phyloP scores from a whole-genome alignment of 2,797 vertebrate species.

The Molossus alvarezi region DNA sequence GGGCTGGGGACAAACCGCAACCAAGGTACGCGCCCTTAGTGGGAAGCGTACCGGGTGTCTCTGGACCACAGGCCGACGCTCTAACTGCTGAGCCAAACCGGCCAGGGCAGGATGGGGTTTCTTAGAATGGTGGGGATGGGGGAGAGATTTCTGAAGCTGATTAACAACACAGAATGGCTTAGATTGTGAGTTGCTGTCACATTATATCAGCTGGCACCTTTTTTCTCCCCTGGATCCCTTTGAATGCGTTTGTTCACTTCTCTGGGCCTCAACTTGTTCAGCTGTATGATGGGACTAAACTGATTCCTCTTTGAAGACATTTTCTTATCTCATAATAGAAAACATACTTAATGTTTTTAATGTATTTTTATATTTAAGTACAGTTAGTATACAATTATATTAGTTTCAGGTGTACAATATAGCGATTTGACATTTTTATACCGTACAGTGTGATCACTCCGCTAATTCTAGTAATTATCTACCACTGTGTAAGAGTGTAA shows the following conservation, averaged over 20 bases:
- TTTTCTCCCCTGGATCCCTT: not conserved
- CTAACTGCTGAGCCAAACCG: too few relatives aligned
- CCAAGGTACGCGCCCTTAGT: too few relatives aligned
- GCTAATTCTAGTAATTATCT: too few relatives aligned
- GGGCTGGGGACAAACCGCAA: too few relatives aligned
- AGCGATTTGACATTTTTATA: too few relatives aligned
- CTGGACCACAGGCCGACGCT: too few relatives aligned
- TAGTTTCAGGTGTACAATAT: not conserved
- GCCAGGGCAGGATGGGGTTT: not conserved
- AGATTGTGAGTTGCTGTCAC: not conserved
- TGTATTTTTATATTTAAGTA: not conserved
- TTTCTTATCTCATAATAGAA: constrained; percentile 10
- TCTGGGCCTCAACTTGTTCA: not conserved
- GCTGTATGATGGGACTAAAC: not conserved
- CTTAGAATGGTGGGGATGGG: not conserved
- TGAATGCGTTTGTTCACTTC: not conserved
- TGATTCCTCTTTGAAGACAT: not conserved
- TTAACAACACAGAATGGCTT: not conserved
- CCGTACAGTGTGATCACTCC: too few relatives aligned
- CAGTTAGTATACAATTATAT: not conserved
- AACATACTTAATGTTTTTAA: not conserved
- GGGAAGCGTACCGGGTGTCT: too few relatives aligned
- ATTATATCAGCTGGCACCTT: not conserved
- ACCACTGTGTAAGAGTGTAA: too few relatives aligned
- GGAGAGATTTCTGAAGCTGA: not conserved